These are phyloP conservation scores for Thalassarche chlororhynchos DNA, from an alignment of 2,113 vertebrate species.

Conservation along the genomic window DNA sequence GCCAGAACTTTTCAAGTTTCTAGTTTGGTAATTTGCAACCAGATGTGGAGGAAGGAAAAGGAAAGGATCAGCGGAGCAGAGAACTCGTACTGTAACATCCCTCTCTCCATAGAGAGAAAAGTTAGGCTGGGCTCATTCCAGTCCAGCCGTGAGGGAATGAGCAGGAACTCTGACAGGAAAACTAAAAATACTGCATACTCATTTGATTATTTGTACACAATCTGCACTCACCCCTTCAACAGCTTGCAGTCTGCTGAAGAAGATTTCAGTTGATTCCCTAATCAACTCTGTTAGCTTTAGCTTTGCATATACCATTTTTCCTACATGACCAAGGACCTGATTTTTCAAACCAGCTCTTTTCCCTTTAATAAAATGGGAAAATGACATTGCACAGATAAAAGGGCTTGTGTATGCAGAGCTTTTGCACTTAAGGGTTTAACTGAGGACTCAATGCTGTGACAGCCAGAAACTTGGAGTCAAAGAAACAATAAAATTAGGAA, in stretches of 20 bases:
- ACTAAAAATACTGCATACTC: background rate
- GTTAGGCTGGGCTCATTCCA: background rate
- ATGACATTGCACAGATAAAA: background rate
- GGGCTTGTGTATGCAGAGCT: background rate
- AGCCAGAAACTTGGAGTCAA: background rate
- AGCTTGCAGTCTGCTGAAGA: background rate
- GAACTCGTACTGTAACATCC: background rate
- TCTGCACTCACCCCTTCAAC: background rate
- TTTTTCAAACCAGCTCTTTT: background rate
- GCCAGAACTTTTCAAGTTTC: background rate
- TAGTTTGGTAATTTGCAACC: background rate
- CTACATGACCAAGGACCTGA: background rate
- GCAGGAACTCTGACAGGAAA: background rate
- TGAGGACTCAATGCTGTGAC: background rate
- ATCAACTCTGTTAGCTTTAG: background rate
- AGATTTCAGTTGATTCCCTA: background rate
- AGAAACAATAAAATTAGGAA: conserved; percentile 3
- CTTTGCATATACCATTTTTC: background rate
- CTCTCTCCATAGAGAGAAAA: background rate
- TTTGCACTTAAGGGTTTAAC: background rate
- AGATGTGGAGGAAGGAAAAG: background rate
- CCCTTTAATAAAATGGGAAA: background rate
- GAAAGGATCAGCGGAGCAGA: background rate
- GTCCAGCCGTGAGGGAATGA: background rate
- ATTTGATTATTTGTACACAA: background rate